Evolutionary conservation across 2,888 invertebrate species (phyloP), one percentile per base, ranked within the genome.

Genomic region (Piscicola geometra): DNA sequence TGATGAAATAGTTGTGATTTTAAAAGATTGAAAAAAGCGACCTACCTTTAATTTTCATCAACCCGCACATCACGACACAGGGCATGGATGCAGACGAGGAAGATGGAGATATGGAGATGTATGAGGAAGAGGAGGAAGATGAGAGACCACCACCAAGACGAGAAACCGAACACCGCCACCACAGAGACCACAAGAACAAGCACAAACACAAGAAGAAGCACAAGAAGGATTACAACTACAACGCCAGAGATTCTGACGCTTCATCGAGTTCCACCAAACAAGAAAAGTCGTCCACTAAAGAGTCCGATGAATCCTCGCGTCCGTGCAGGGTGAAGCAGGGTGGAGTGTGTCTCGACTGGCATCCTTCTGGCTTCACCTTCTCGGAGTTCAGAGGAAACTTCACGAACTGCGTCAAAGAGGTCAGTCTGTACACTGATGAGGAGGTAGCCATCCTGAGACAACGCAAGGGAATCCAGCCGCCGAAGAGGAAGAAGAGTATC

Each of bases 191-290:
- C 41, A 5, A 56, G 3, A 9, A 56, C 60, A 5, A 56, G 3
- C 60, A 56, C 25, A 56, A 56, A 21, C 60, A 21, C 60, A 5
- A 21, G n/a, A 18, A 25, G 25, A 56, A 56, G 25, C 60, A 56
- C 60, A 56, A 56, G 60, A 56, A 56, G n/a, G 60, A 56, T 21
- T 56, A 56, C 25, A 56, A 56, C 60, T 5, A 18, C 15, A 56
- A 56, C 60, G 60, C 60, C 60, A 56, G n/a, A 56, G 60, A 56
- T 3, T 56, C 60, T 5, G n/a, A 5, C 5, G 25, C 25, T 5
- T 56, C 60, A 21, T 15, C 12, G 3, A 56, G 60, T n/a, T 56
- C 60, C 25, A 18, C 60, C 60, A 56, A 56, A 5, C 15, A 21
- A 18, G 25, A 21, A 15, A 25, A 18, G 5, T 18, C n/a, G 15